Conservation (phyloP, 2,113 vertebrate genomes). For the Pimephales promelas region DNA sequence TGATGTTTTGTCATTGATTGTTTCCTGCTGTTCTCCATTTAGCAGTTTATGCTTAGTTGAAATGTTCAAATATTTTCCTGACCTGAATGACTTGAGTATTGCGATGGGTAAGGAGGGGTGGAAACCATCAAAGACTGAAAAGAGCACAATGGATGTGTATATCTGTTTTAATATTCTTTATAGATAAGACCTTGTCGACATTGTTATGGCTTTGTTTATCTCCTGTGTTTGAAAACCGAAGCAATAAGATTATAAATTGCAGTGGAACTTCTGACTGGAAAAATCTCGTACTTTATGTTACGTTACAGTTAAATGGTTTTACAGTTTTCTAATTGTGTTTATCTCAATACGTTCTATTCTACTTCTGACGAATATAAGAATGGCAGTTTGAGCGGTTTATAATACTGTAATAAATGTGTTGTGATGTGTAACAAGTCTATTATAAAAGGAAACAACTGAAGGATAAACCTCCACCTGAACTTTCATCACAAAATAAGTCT, state of each 20-base stretch:
- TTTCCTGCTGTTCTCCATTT: slow-evolving; percentile 41
- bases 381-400: slow-evolving; percentile 25
- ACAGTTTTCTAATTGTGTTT: slow-evolving; percentile 40
- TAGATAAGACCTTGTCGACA: slow-evolving; percentile 27
- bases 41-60: slow-evolving; percentile 28
- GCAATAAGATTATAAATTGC: slow-evolving; percentile 55
- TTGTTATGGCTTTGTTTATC: slow-evolving; percentile 45
- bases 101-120: background rate
- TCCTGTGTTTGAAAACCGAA: slow-evolving; percentile 54
- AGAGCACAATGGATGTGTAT: slow-evolving; percentile 36
- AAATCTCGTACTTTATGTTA: slow-evolving; percentile 38
- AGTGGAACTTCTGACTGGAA: slow-evolving; percentile 27
- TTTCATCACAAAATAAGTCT: background rate
- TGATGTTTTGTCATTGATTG: slow-evolving; percentile 48
- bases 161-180: slow-evolving; percentile 47
- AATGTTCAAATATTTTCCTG: slow-evolving; percentile 23
- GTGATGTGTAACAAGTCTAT: slow-evolving; percentile 30
- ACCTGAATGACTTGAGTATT: slow-evolving; percentile 40
- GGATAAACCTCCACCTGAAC: background rate
- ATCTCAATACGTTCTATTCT: slow-evolving; percentile 30
- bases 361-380: slow-evolving; percentile 29
- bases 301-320: slow-evolving; percentile 30
- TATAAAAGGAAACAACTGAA: slow-evolving; percentile 15
- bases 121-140: background rate
- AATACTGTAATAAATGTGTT: slow-evolving; percentile 46